Evolutionary conservation across 2,113 vertebrate species (phyloP).

Genomic region (Bombycilla garrulus): DNA sequence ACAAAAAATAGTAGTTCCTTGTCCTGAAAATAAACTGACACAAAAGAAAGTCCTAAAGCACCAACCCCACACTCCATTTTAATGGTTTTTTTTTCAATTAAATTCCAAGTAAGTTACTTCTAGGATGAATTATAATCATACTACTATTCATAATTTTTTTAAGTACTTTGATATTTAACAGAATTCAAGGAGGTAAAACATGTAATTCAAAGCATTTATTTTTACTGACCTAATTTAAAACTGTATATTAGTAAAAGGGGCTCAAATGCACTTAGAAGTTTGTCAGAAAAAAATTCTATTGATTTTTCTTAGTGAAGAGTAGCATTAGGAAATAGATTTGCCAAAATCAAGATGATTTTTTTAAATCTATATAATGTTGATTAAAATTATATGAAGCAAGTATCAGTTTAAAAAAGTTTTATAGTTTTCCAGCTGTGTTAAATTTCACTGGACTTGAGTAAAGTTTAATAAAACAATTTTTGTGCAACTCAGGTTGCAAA

Average conservation of each 20-base stretch:
- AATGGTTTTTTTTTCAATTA: background rate
- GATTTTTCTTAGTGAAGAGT: background rate
- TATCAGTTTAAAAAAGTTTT: background rate
- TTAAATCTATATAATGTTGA: background rate
- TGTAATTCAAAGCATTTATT: background rate
- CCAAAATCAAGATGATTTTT: background rate
- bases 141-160: background rate
- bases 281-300: background rate
- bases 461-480: background rate
- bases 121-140: background rate
- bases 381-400: background rate
- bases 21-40: background rate
- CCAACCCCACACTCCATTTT: background rate
- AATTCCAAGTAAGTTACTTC: background rate
- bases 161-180: background rate
- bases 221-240: background rate
- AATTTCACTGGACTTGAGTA: background rate
- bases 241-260: background rate
- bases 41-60: background rate
- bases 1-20: background rate
- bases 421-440: background rate
- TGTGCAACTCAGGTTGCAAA: background rate
- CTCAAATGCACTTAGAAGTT: background rate
- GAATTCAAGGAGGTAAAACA: background rate
- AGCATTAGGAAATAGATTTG: background rate